Evolutionary conservation across 2,888 invertebrate species (phyloP).

Genomic region (Aphidoletes aphidimyza): DNA sequence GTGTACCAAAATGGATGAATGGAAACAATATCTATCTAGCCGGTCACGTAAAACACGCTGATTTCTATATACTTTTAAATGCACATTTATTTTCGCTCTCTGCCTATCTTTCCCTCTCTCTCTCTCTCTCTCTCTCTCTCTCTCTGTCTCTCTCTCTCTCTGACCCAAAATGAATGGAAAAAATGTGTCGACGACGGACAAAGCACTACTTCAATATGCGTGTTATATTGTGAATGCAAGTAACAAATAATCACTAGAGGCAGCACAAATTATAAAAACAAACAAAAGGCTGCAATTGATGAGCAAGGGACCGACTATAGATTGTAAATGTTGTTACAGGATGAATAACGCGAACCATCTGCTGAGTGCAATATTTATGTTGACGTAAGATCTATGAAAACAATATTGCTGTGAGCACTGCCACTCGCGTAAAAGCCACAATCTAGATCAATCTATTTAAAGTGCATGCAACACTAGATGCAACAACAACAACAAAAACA

Average conservation of each 20-base stretch:
- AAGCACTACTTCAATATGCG: background rate
- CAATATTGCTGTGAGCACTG: conserved; percentile 8
- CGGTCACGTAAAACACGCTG: conserved; percentile 44
- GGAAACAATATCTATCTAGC: conserved; percentile 26
- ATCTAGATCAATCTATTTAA: background rate
- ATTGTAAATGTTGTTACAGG: background rate
- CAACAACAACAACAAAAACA: background rate
- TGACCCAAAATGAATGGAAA: too few relatives aligned
- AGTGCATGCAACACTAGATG: too few relatives aligned
- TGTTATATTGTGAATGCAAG: background rate
- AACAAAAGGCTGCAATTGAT: conserved; percentile 6
- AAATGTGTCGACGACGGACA: too few relatives aligned
- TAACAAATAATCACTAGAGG: conserved; percentile 2
- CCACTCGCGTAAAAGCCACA: background rate
- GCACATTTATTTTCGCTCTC: background rate
- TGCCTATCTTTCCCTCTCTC: background rate
- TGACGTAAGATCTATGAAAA: conserved; percentile 37
- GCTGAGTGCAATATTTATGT: conserved; percentile 26
- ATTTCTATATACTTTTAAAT: background rate
- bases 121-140: background rate
- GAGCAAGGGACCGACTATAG: background rate
- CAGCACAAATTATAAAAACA: conserved; percentile 43
- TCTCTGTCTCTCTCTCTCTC: too few relatives aligned
- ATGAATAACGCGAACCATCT: conserved; percentile 14
- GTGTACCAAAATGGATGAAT: background rate